Conservation (phyloP, 2,113 vertebrate species). For the Gambusia affinis region DNA sequence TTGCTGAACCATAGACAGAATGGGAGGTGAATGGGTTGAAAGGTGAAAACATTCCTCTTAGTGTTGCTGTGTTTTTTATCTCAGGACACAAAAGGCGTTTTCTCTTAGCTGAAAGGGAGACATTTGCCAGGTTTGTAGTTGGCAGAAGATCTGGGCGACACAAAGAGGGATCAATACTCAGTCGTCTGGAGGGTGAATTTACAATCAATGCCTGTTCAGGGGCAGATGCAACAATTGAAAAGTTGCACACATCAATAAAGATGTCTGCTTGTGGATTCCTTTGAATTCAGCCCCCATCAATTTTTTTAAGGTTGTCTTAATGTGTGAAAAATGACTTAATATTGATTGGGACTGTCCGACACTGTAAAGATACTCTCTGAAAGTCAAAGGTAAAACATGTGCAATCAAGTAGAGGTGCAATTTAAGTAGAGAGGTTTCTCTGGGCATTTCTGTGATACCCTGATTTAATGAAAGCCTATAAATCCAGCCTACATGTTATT, state of each 20-base stretch:
- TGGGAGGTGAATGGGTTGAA: neutral
- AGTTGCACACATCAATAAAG: constrained; percentile 59
- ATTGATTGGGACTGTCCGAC: constrained; percentile 16
- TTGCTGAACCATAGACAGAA: constrained; percentile 51
- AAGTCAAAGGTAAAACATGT: neutral
- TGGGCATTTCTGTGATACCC: neutral
- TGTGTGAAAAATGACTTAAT: constrained; percentile 23
- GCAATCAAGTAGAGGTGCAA: neutral
- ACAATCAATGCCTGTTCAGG: constrained; percentile 66
- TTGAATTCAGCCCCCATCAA: constrained; percentile 36
- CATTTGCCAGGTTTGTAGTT: constrained; percentile 53
- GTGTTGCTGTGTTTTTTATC: constrained; percentile 14
- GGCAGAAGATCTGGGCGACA: constrained; percentile 68
- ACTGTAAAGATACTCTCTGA: neutral
- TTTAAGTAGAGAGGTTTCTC: neutral
- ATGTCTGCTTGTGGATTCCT: constrained; percentile 56
- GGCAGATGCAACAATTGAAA: constrained; percentile 53
- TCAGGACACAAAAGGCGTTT: constrained; percentile 50
- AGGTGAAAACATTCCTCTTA: constrained; percentile 14
- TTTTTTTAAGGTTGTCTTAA: constrained; percentile 13
- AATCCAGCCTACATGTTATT: neutral
- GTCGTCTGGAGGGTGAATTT: constrained; percentile 62
- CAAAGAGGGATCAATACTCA: constrained; percentile 60
- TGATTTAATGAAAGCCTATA: neutral
- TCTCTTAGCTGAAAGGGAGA: constrained; percentile 53